Base-by-base conservation (phyloP, 2,797 vertebrate species). In the Meda fulgida region DNA sequence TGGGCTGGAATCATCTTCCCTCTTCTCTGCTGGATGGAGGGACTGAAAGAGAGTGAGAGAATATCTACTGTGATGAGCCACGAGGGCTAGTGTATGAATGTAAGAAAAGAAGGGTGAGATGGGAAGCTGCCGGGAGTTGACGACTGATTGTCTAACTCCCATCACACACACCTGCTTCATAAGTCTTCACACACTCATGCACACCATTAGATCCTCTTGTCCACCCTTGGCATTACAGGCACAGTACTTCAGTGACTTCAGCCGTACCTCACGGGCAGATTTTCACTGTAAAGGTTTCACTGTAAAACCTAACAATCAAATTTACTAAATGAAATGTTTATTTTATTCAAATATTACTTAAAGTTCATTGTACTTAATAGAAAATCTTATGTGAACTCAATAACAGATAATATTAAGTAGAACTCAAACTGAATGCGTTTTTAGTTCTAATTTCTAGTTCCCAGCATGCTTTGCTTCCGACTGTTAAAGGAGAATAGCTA, bases 1-100 rank as follows among this genome's bases (percentile, higher is more conserved):
- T 88, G 84, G 90, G 89, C 88, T 85, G 87, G 91, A 93, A 93
- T 92, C 91, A 91, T 77, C 73, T 77, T 77, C 73, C 73, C 73
- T 94, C 92, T 94, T 87, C 91, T 83, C 80, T 48, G 92, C 91
- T 89, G 80, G 92, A 90, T 84, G 31, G 78, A 76, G 77, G 69
- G 75, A 80, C 34, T 63, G 55, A 38, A 46, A 73, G 29, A 85
- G 80, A 87, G 87, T 11, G 81, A 77, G 86, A 84, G 85, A 69
- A 83, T 85, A 73, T 75, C 71, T 77, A 77, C 86, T 85, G 48
- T 86, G 82, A 87, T 85, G 73, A 86, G 84, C 48, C 48, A 40
- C 19, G 14, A 58, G 48, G 36, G 66, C 36, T 63, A 63, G 81
- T 34, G 38, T 69, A 70, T 26, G 60, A 80, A 67, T 23, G n/a